Evolutionary conservation across 2,797 vertebrate genomes (phyloP), one percentile per base, ranked within the genome.

Genomic region (Pipistrellus pipistrellus): DNA sequence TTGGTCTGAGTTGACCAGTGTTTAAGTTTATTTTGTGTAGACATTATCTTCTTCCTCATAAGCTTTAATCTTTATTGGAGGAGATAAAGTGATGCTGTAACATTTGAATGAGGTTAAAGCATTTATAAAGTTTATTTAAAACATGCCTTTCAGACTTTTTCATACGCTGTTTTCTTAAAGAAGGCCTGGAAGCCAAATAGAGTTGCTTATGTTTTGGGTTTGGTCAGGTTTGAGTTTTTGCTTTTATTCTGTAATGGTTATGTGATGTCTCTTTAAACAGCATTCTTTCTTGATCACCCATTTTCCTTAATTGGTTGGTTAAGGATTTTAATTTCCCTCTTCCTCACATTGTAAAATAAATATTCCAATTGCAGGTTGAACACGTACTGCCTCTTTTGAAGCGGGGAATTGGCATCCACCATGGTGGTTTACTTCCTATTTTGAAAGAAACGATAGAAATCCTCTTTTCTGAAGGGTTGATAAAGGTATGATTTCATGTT

Each of bases 371-470:
- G 20, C 89, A 99, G 99, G 99, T 99, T 88, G 99, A 99, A 94
- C 99, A 99, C 21, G 99, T 99, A n/a, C 98, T 99, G 93, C 99
- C 99, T 7, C 98, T 99, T 96, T 96, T 99, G 97, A 99, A 99
- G 96, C 98, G 99, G 94, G 99, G 99, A 6, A 99, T 99, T 91
- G 99, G 99, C 62, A 99, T 99, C 97, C 99, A 99, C 88, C 99
- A 99, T 0, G 99, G 99, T 0, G 99, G 99, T 20, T 98, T 99
- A 17, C 98, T 99, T 97, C 99, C 99, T 96, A 99, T 99, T 97
- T 98, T 99, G 78, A 99, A 99, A 95, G 99, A 99, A 97, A 99
- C 99, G 18, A 99, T 99, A 71, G 99, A 99, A 98, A 99, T 99
- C 95, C 99, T 99, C 12, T 99, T 99, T 98, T 99, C 99, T 75